Percentiles rank a stretch among this genome's conserved stretches.
Evolutionary conservation across 2,888 invertebrate genomes (phyloP).

Genomic region (Endotricha flammealis): DNA sequence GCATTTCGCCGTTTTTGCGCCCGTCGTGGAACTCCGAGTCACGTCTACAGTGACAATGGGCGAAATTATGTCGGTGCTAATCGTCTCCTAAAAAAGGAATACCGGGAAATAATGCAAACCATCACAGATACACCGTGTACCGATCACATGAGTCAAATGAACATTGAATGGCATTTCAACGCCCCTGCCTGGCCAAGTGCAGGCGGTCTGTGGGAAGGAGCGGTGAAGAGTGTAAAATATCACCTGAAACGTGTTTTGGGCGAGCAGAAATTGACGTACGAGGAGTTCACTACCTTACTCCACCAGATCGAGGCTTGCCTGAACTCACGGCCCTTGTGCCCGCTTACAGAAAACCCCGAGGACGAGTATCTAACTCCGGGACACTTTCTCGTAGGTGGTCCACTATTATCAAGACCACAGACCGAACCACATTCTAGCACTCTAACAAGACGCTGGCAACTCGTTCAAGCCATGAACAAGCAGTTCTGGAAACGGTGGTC

Average conservation of each 20-base stretch:
- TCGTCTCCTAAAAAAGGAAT: conserved; percentile 2
- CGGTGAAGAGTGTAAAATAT: conserved; percentile 3
- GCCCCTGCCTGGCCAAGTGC: conserved; percentile 16
- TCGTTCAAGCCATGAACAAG: conserved; percentile 5
- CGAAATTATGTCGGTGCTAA: conserved; percentile 10
- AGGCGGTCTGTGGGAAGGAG: conserved; percentile 11
- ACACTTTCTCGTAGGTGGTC: conserved; percentile 8
- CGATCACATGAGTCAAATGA: not conserved
- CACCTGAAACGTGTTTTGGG: conserved; percentile 7
- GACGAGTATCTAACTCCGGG: conserved; percentile 4
- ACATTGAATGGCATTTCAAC: conserved; percentile 17
- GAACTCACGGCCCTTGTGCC: conserved; percentile 9
- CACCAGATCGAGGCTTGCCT: conserved; percentile 12
- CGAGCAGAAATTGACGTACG: conserved; percentile 7
- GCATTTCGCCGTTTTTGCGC: conserved; percentile 17
- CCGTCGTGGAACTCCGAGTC: conserved; percentile 13
- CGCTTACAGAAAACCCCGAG: conserved; percentile 9
- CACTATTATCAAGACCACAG: not conserved
- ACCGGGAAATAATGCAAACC: not conserved
- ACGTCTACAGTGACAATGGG: conserved; percentile 18
- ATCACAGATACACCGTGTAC: conserved; percentile 1
- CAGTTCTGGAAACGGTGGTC: conserved; percentile 4
- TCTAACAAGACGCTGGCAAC: conserved; percentile 1
- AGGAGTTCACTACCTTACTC: conserved; percentile 10
- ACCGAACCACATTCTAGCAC: not conserved